Conservation (phyloP, 2,113 vertebrate species). For the Semnopithecus entellus region DNA sequence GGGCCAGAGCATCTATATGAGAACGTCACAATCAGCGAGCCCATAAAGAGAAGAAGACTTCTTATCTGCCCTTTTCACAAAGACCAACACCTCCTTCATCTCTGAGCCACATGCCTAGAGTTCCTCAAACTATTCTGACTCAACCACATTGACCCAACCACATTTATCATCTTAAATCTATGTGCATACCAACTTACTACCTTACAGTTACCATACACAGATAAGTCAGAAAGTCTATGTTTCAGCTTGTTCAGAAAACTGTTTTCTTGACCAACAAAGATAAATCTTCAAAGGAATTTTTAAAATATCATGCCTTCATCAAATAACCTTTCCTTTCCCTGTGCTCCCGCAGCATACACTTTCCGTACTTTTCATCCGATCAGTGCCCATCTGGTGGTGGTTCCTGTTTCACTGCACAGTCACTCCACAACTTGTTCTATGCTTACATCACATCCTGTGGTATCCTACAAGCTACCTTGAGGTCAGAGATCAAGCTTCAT, state of each 20-base stretch:
- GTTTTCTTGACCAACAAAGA: neutral
- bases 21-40: neutral
- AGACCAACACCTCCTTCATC: neutral
- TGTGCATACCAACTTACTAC: neutral
- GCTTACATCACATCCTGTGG: neutral
- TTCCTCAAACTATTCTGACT: neutral
- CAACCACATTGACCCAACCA: neutral
- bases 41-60: neutral
- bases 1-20: neutral
- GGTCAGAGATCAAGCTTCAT: neutral
- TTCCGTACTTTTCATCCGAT: neutral
- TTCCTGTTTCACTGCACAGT: neutral
- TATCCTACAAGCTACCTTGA: neutral
- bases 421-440: neutral
- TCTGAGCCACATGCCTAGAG: neutral
- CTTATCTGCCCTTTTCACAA: neutral
- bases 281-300: neutral
- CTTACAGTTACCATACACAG: neutral
- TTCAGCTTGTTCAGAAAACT: neutral
- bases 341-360: neutral
- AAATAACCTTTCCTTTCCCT: neutral
- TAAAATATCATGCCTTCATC: neutral
- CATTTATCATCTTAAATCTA: neutral
- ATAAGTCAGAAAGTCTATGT: neutral
- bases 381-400: neutral